Base-by-base conservation (phyloP, 1,140 invertebrate species). In the Euwallacea similis region DNA sequence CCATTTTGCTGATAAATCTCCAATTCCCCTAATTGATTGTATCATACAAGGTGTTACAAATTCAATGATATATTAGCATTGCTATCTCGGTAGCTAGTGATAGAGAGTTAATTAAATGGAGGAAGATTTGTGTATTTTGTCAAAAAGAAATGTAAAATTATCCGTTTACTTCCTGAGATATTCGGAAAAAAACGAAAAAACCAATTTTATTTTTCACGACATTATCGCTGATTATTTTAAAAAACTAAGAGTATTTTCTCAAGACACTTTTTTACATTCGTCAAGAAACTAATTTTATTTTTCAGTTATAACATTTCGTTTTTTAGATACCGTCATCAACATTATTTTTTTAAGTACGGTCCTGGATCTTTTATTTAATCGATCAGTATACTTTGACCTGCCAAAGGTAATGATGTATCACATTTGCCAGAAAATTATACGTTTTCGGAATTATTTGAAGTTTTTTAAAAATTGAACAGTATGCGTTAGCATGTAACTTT, bases 401-500 rank as follows among this genome's bases (percentile, higher is more conserved):
- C 54, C n/a, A 56, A 56, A 56, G 16, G 2, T 16, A 11, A 2
- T 16, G 11, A 2, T 16, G 54, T 16, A 56, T 56, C 8, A 8
- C 7, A 33, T 10, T 60, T 33, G 21, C 9, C 41, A 60, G 8
- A 13, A 56, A 56, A 16, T 16, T 56, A 16, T 56, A 13, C 16
- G 54, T 6, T 56, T 2, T 56, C 2, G 54, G 6, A 56, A 16
- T 1, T 56, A 56, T 56, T 56, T 56, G 2, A 56, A 56, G 11
- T 56, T 56, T 56, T 56, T 33, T 56, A 16, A 56, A 56, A 56
- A 56, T 13, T 56, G 54, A 56, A 8, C 11, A 56, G 54, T 56
- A 56, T 2, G 7, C 7, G 7, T 13, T 16, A 56, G 21, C 21
- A 4, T 33, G 1, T 33, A 33, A 33, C 21, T 33, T 33, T 33